Evolutionary conservation across 2,888 invertebrate genomes (phyloP).

Genomic region (Reticulitermes lucifugus): DNA sequence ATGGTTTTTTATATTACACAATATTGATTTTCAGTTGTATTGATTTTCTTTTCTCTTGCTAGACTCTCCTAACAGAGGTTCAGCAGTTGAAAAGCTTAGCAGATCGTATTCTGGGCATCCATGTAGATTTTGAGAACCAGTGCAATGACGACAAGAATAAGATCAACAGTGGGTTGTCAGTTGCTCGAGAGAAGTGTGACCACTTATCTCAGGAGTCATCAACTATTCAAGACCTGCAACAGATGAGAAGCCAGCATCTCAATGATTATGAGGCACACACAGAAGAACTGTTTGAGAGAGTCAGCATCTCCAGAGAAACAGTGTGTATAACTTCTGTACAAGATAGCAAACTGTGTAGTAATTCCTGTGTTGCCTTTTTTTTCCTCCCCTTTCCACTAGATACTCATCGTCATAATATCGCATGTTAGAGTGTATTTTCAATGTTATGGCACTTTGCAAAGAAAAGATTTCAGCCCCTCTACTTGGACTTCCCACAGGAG

Average conservation of each 20-base stretch:
- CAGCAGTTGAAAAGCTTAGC: slow-evolving; percentile 17
- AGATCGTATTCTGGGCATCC: neutral
- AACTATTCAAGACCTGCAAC: neutral
- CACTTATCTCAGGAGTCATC: neutral
- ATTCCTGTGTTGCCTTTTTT: no score
- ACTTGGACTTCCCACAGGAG: no score
- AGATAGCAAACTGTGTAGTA: neutral
- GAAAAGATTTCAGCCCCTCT: no score
- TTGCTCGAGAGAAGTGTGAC: slow-evolving; percentile 7
- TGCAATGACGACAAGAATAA: slow-evolving; percentile 1
- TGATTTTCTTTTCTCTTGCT: neutral
- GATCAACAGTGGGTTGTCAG: neutral
- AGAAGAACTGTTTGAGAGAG: slow-evolving; percentile 8
- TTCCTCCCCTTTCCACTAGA: no score
- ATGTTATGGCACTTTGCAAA: no score
- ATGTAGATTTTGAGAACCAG: neutral
- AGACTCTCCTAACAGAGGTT: neutral
- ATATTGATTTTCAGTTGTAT: no score
- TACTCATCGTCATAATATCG: no score
- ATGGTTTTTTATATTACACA: no score
- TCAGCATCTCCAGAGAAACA: neutral
- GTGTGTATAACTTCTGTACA: neutral
- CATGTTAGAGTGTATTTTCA: no score
- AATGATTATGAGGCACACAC: neutral
- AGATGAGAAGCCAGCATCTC: neutral